Evolutionary conservation across 2,888 invertebrate genomes (phyloP).

Genomic region (Philhelius pedissequus): DNA sequence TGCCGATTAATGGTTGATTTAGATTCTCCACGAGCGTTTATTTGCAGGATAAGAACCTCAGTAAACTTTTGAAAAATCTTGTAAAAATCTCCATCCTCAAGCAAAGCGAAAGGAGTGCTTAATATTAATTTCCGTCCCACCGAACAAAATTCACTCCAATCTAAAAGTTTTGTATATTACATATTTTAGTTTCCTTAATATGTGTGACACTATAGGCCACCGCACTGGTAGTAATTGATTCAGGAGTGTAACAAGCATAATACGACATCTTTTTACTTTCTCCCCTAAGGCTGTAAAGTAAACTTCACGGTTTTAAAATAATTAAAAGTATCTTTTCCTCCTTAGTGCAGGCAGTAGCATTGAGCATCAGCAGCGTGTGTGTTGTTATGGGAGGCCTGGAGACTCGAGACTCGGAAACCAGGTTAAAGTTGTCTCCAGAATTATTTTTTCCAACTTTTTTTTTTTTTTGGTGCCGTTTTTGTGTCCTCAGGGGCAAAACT

Average conservation of each 20-base stretch:
- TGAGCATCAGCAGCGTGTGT: neutral
- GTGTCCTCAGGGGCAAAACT: constrained; percentile 30
- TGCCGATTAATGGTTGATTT: no score
- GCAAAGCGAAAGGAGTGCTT: no score
- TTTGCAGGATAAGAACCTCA: no score
- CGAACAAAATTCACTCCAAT: no score
- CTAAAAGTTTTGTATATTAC: no score
- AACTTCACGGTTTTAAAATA: constrained; percentile 55
- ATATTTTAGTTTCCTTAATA: no score
- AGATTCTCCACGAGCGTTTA: no score
- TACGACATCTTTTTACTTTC: constrained; percentile 7
- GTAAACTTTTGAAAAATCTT: no score
- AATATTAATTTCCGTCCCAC: no score
- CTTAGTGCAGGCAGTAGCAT: neutral
- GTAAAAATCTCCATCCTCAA: no score
- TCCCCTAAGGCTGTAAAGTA: constrained; percentile 20
- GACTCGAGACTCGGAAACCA: constrained; percentile 14
- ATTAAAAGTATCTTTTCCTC: constrained; percentile 35
- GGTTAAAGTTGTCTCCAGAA: constrained; percentile 50
- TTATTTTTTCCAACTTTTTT: neutral
- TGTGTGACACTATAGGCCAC: constrained; percentile 16
- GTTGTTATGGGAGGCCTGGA: constrained; percentile 13
- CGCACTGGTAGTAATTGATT: constrained; percentile 38
- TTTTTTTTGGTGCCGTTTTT: constrained; percentile 9
- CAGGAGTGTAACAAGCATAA: constrained; percentile 35